Conservation (phyloP, 1,140 invertebrate species). For the Bombus fervidus region DNA sequence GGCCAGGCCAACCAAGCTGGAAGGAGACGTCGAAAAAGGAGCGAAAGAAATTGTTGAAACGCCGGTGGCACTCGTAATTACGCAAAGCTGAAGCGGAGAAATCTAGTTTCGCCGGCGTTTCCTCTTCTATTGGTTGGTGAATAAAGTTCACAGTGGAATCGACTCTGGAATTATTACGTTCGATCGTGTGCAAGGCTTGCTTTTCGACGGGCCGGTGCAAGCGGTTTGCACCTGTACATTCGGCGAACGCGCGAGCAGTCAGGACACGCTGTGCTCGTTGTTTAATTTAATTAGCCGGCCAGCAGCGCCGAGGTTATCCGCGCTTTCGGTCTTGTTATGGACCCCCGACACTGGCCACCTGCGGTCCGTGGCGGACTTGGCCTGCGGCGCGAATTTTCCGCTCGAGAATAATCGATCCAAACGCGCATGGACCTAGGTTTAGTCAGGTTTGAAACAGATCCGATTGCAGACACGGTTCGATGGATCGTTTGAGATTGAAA, state of each 20-base stretch:
- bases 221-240: slow-evolving; percentile 54
- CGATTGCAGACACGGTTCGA: not conserved
- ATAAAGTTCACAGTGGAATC: not conserved
- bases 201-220: slow-evolving; percentile 22
- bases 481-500: not conserved
- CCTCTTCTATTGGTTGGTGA: not conserved
- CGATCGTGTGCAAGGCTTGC: slow-evolving; percentile 48
- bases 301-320: slow-evolving; percentile 44
- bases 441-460: not conserved
- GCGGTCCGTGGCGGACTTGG: slow-evolving; percentile 24
- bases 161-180: slow-evolving; percentile 17
- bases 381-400: slow-evolving; percentile 21
- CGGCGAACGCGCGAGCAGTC: slow-evolving; percentile 34
- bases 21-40: not conserved
- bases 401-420: slow-evolving; percentile 22
- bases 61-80: not conserved
- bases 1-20: not conserved
- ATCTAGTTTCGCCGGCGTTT: not conserved
- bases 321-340: slow-evolving; percentile 59
- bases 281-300: slow-evolving; percentile 70
- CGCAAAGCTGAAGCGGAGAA: not conserved
- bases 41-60: not conserved
- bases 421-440: not conserved
- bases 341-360: slow-evolving; percentile 21
- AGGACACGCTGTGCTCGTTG: slow-evolving; percentile 42